Percentiles rank a stretch among this genome's conserved stretches.
Evolutionary conservation across 2,797 vertebrate genomes (phyloP).

Genomic region (Rousettus madagascariensis): DNA sequence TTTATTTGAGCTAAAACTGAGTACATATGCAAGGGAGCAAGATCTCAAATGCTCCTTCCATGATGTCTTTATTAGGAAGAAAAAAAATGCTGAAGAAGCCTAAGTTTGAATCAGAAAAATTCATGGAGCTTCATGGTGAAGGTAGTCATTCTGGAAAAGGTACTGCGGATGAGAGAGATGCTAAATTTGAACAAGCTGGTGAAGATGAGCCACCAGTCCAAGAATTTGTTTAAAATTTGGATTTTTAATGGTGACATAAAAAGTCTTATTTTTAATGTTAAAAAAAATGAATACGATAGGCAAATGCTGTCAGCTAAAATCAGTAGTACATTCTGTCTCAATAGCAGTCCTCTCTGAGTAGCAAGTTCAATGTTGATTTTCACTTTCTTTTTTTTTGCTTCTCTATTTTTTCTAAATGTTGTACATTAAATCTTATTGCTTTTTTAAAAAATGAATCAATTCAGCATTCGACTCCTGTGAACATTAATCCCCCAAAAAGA

Average conservation of each 20-base stretch:
- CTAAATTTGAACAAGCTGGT: neutral
- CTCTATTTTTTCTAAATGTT: constrained; percentile 24
- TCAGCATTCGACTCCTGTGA: constrained; percentile 16
- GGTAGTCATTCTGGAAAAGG: neutral
- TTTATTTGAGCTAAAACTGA: no score
- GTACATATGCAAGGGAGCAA: no score
- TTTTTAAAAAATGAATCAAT: neutral
- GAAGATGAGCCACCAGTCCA: neutral
- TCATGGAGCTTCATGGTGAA: neutral
- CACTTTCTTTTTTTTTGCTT: constrained; percentile 36
- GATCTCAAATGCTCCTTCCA: neutral
- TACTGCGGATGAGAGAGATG: neutral
- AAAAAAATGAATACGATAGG: neutral
- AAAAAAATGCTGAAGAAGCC: neutral
- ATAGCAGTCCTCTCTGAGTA: neutral
- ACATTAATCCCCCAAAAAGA: neutral
- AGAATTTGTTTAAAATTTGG: constrained; percentile 10
- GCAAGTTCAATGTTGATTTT: neutral
- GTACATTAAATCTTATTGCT: neutral
- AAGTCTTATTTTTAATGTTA: neutral
- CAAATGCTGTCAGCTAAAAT: constrained; percentile 19
- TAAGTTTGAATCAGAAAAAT: neutral
- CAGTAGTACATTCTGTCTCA: neutral
- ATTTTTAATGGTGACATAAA: neutral
- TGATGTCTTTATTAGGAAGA: neutral